These are phyloP conservation scores for Pandemis cinnamomeana DNA, from an alignment of 2,888 invertebrate species.

Conservation along the genomic window DNA sequence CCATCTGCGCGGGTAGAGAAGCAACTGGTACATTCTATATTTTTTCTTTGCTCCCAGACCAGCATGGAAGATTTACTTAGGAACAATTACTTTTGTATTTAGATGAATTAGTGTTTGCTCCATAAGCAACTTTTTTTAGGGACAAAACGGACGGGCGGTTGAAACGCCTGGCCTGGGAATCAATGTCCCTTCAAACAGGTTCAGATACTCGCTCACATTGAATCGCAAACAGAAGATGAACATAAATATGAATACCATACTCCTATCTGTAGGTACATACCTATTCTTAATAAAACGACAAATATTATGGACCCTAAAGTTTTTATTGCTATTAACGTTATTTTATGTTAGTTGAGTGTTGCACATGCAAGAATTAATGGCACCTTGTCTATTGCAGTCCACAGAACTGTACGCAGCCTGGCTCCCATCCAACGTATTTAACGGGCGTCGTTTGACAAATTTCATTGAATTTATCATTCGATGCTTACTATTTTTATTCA, in stretches of 20 bases:
- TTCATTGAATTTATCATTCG: constrained; percentile 11
- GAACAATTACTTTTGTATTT: background rate
- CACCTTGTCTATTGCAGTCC: constrained; percentile 21
- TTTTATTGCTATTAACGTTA: constrained; percentile 81
- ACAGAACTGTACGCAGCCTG: constrained; percentile 24
- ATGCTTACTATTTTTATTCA: background rate
- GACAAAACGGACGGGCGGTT: background rate
- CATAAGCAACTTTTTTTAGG: too few relatives aligned
- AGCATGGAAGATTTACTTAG: too few relatives aligned
- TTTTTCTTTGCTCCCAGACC: too few relatives aligned
- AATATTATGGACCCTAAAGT: constrained; percentile 80
- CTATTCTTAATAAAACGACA: constrained; percentile 75
- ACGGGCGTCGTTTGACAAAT: constrained; percentile 5
- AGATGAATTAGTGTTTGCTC: background rate
- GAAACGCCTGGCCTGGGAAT: background rate
- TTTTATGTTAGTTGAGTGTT: constrained; percentile 72
- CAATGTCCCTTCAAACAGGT: background rate
- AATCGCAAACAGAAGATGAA: constrained; percentile 10
- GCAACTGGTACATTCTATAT: too few relatives aligned
- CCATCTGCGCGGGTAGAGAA: too few relatives aligned
- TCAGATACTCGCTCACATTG: background rate
- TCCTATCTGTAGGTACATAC: background rate
- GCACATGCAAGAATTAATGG: constrained; percentile 35
- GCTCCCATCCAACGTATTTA: constrained; percentile 26
- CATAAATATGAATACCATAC: constrained; percentile 21